phyloP scores from a whole-genome alignment of 2,113 vertebrate genomes.

The Promerops cafer region DNA sequence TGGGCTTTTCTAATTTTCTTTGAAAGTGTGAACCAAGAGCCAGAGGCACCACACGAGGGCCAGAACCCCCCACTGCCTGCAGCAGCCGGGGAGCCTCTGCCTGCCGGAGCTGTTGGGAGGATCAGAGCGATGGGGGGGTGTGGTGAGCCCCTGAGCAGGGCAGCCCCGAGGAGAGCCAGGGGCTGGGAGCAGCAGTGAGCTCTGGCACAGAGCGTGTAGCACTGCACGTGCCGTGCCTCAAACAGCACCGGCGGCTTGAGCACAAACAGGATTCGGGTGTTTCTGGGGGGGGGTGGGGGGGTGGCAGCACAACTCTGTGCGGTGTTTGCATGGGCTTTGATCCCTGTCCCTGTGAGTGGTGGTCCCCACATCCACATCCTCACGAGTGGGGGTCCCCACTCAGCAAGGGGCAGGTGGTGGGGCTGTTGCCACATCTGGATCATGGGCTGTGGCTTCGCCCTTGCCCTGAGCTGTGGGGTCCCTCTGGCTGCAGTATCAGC shows the following conservation, averaged over 20 bases:
- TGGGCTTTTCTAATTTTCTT: background rate
- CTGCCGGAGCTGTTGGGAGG: background rate
- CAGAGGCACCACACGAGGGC: background rate
- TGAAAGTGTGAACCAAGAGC: background rate
- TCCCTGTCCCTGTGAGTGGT: background rate
- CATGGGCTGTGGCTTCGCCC: rapidly evolving
- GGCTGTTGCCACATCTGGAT: rapidly evolving
- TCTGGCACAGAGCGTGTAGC: background rate
- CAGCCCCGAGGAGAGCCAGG: rapidly evolving
- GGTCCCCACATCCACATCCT: background rate
- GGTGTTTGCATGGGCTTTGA: rapidly evolving
- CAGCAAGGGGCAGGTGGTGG: background rate
- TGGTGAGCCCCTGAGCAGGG: rapidly evolving
- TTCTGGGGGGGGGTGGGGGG: background rate
- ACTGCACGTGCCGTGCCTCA: rapidly evolving
- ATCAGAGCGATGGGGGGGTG: background rate
- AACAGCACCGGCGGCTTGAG: background rate
- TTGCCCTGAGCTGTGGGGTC: background rate
- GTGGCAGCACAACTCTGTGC: background rate
- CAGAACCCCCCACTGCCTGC: background rate
- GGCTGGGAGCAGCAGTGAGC: rapidly evolving
- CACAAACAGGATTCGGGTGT: background rate
- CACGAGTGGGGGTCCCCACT: rapidly evolving
- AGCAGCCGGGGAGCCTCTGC: background rate
- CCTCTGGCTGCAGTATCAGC: rapidly evolving